Evolutionary conservation across 2,888 invertebrate genomes (phyloP), one percentile per base, ranked within the genome.

Genomic region (Laspeyria flexula): DNA sequence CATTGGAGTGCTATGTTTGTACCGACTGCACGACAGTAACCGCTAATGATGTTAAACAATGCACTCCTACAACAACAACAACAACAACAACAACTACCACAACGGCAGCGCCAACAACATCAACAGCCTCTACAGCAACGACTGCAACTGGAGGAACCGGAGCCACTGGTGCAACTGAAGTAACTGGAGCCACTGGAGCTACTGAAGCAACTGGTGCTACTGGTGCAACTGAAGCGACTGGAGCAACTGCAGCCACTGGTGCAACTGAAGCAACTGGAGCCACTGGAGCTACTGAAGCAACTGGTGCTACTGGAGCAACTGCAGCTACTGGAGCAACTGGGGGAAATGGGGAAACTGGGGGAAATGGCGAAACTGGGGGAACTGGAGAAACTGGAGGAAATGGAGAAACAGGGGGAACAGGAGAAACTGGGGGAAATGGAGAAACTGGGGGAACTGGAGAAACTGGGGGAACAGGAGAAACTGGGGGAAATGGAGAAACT

Each of bases 1-100:
- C 45, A 37, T 61, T 81, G 40, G 63, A 78, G 51, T 83, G 82
- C 44, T 80, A 78, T 51, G 52, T 52, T 0, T 83, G 82, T 44
- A 31, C 30, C 0, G 56, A 81, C 43, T 83, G 82, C 48, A 23
- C 55, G 0, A 27, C 21, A 21, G 56, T 69, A 7, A 65, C 25
- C 0, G 60, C 49, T 7, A 53, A 55, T 1, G 21, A 70, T 10
- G 31, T 76, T 9, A 33, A 50, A 27, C 64, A 71, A 16, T 83
- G 82, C 44, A 39, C 49, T 3, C 13, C 39, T 12, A n/a, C 40
- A 3, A 3, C 43, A 9, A 16, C 37, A 11, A 25, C 42, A 6
- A 5, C 47, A 2, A 25, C 47, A n/a, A 33, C 40, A 2, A 13
- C 35, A 3, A 10, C 38, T 0, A 13, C 42, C 1, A 33, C 45